Evolutionary conservation across 1,140 invertebrate genomes (phyloP).

Genomic region (Conus ventricosus): DNA sequence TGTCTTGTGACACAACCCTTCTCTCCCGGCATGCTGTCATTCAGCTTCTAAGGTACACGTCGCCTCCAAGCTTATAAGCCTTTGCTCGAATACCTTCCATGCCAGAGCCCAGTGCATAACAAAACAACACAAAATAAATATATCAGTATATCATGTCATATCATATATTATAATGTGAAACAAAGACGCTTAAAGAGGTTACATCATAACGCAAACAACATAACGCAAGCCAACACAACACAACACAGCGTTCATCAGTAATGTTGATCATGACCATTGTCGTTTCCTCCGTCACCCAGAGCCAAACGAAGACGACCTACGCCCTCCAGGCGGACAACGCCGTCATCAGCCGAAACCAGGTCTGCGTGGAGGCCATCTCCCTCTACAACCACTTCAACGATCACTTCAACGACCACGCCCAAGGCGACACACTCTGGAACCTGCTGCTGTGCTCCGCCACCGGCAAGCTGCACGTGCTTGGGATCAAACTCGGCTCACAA

Average conservation of each 20-base stretch:
- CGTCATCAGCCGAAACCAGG: background rate
- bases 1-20: no score
- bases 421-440: constrained; percentile 9
- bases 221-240: no score
- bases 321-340: constrained; percentile 10
- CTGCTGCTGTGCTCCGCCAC: constrained; percentile 3
- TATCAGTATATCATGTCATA: background rate
- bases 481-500: background rate
- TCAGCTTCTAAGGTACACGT: no score
- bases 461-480: constrained; percentile 12
- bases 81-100: no score
- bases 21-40: no score
- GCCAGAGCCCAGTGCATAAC: no score
- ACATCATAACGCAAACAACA: background rate
- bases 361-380: constrained; percentile 20
- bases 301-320: background rate
- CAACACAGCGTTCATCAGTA: background rate
- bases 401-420: background rate
- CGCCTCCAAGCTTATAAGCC: no score
- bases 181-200: background rate
- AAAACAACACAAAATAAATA: background rate
- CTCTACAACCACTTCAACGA: constrained; percentile 21
- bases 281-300: background rate
- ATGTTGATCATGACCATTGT: no score
- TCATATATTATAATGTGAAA: no score